Evolutionary conservation across 2,797 vertebrate genomes (phyloP).

Genomic region (Alexandromys oeconomus): DNA sequence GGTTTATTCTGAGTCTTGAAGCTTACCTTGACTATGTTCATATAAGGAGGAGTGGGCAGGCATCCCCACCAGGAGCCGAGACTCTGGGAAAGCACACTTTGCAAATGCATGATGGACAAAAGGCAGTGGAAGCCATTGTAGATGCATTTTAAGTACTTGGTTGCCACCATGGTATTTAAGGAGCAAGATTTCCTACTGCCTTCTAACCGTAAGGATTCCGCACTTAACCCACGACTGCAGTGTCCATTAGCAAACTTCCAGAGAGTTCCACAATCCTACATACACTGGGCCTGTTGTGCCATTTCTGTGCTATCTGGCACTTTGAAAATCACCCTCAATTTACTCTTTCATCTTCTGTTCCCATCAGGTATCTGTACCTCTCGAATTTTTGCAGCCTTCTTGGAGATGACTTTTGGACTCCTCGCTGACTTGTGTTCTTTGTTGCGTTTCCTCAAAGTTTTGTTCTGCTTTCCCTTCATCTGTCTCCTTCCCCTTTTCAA

Average conservation of each 20-base stretch:
- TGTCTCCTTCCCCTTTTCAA: neutral
- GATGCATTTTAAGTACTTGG: neutral
- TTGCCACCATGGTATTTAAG: neutral
- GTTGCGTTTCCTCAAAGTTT: neutral
- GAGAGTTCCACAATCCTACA: neutral
- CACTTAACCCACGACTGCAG: rapidly evolving
- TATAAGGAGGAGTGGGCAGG: neutral
- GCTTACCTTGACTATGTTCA: neutral
- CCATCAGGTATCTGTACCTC: neutral
- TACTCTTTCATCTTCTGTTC: neutral
- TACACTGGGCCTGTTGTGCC: neutral
- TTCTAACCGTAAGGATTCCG: neutral
- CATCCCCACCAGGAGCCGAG: neutral
- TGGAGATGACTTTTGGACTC: neutral
- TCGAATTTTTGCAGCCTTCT: neutral
- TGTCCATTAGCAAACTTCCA: neutral
- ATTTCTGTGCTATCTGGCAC: neutral
- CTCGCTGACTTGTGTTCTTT: neutral
- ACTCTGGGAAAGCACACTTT: neutral
- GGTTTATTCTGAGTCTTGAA: neutral
- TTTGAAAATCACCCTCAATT: rapidly evolving
- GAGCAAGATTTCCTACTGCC: neutral
- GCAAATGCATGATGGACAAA: neutral
- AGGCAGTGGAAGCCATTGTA: neutral
- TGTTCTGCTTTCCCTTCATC: neutral